Evolutionary conservation across 2,113 vertebrate species (phyloP), one percentile per base, ranked within the genome.

Genomic region (Phrynosoma platyrhinos): DNA sequence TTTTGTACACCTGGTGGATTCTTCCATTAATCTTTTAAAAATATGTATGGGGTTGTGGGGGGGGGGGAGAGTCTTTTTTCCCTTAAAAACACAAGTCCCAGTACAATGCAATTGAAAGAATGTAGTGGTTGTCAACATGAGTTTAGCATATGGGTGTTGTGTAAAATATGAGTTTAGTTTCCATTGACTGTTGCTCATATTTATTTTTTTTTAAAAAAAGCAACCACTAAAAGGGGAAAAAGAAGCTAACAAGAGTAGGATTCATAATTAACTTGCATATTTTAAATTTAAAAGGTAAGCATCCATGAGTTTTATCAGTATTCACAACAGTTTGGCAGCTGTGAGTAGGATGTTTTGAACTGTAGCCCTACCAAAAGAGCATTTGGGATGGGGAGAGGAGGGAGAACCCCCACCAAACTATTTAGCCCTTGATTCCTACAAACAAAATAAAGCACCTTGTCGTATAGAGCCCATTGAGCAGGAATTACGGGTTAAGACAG

Each of bases 121-220:
- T 95, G 92, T 97, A 97, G 96, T 98, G 98, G 97, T 97, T 99
- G 98, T 98, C 98, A 99, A 96, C 95, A 98, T 81, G 87, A 95
- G 97, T 99, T 99, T 98, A 96, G 92, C 91, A 97, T 95, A 92
- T 96, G 94, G 95, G 95, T 95, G 90, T 84, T 89, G 91, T 72
- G 93, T 94, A 97, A 96, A 97, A 91, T 87, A 81, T 91, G 94
- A 96, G 95, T 98, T 96, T 93, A 88, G 93, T 95, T 94, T 95
- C 93, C 86, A 89, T 68, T 96, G 94, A 96, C 95, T 97, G 96
- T 95, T 95, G 94, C 94, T 94, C 94, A 53, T 72, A 82, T 87
- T 64, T 95, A 94, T 93, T 94, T 9, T 1, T 93, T 94, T 9
- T 1, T 83, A 76, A 80, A 92, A 94, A 25, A 81, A 81, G 6